These are phyloP conservation scores for Dicrurus megarhynchus DNA, from an alignment of 2,113 vertebrate genomes.

Conservation along the genomic window DNA sequence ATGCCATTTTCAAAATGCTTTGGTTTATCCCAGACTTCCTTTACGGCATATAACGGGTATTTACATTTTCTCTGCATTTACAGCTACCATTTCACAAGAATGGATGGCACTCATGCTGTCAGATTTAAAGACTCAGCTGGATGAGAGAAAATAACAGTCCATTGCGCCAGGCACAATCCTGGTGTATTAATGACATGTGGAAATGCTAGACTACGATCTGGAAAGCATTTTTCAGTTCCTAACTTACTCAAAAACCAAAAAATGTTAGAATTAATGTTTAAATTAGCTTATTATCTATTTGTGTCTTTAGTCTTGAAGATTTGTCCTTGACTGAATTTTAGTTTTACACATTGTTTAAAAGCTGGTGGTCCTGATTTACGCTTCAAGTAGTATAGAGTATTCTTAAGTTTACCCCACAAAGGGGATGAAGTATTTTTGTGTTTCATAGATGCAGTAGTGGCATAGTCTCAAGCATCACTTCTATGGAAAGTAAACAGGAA, in stretches of 20 bases:
- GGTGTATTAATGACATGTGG: not conserved
- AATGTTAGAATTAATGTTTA: not conserved
- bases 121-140: not conserved
- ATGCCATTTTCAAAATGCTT: slow-evolving; percentile 49
- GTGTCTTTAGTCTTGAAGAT: not conserved
- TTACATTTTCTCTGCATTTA: slow-evolving; percentile 37
- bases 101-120: not conserved
- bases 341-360: not conserved
- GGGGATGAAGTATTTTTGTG: not conserved
- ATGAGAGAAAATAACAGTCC: not conserved
- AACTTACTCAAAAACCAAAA: not conserved
- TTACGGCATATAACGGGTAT: slow-evolving; percentile 30
- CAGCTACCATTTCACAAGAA: slow-evolving; percentile 41
- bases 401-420: not conserved
- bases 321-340: not conserved
- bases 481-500: not conserved
- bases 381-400: not conserved
- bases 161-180: not conserved
- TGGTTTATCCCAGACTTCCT: slow-evolving; percentile 9
- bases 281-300: not conserved
- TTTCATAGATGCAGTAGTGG: not conserved
- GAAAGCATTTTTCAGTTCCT: not conserved
- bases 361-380: not conserved
- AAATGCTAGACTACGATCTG: not conserved
- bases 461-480: not conserved